A percentile compares a stretch with the other conserved stretches of the same genome.
Conservation (phyloP, 2,113 vertebrate species). For the Antechinus stuartii region DNA sequence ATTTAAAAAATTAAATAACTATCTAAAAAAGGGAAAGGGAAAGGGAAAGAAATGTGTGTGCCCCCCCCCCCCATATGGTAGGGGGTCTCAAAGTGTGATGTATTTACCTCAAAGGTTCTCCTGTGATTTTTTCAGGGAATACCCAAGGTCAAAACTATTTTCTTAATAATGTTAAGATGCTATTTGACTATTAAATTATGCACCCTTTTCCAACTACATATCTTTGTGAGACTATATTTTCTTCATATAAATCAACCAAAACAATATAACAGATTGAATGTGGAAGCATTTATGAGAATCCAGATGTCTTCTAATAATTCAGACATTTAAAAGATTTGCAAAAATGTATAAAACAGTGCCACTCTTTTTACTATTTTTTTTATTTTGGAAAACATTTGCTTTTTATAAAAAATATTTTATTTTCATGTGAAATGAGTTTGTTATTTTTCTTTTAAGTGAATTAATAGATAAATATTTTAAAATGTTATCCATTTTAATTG, state of each 20-base stretch:
- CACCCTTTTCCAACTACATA: background rate
- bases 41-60: background rate
- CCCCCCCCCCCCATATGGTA: background rate
- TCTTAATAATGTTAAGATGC: background rate
- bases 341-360: background rate
- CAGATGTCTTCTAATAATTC: background rate
- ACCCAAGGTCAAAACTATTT: background rate
- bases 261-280: background rate
- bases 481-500: background rate
- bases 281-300: background rate
- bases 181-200: background rate
- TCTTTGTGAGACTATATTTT: background rate
- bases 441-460: background rate
- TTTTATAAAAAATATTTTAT: background rate
- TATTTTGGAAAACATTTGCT: background rate
- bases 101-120: background rate
- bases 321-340: background rate
- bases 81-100: background rate
- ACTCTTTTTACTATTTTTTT: background rate
- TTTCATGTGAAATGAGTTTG: background rate
- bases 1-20: constrained; percentile 12
- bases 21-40: background rate
- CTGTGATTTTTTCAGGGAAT: background rate
- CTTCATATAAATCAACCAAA: background rate
- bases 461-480: background rate